Base-by-base conservation (phyloP, 2,888 invertebrate species). In the Mythimna loreyi region DNA sequence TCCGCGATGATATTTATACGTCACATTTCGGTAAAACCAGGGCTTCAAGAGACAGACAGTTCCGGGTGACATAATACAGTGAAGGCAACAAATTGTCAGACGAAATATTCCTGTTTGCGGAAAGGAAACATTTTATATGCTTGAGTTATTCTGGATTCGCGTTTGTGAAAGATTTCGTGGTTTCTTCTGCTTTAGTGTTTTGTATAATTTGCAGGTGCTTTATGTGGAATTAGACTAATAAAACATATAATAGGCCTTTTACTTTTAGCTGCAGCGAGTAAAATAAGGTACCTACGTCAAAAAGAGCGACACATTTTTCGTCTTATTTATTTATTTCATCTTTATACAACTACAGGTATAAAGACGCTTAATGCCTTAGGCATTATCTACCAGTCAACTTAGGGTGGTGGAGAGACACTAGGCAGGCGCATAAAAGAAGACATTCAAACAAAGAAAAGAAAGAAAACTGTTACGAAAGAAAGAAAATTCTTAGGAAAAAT, bases 1-100 rank as follows among this genome's bases (percentile, higher is more conserved):
- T 58, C 66, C 30, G 53, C 50, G 78, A 71, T 67, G 66, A 72
- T 72, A 71, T 70, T 71, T 63, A 59, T 65, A 70, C 57, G 66
- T 67, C 50, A 71, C 72, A 60, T 73, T 68, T 73, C 36, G 65
- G 23, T 72, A 50, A 67, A 67, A 47, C 43, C 58, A 72, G 75
- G 75, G 52, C 72, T 67, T 75, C 60, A 72, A 69, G 21, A 50
- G 80, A 47, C 40, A 40, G 25, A 67, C 75, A 70, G 58, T 65
- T 67, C 36, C 52, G 67, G 67, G 67, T 75, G 67, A 43, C 78
- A 78, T 47, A 53, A 67, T 62, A 49, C 58, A 61, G 59, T 70
- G 11, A 55, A 59, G 67, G 60, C 53, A 58, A 55, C 65, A 64
- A 78, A 75, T 75, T 81, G 66, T 23, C 49, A 61, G 59, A 60